Conservation (phyloP, 1,140 invertebrate genomes). For the Aricia agestis region DNA sequence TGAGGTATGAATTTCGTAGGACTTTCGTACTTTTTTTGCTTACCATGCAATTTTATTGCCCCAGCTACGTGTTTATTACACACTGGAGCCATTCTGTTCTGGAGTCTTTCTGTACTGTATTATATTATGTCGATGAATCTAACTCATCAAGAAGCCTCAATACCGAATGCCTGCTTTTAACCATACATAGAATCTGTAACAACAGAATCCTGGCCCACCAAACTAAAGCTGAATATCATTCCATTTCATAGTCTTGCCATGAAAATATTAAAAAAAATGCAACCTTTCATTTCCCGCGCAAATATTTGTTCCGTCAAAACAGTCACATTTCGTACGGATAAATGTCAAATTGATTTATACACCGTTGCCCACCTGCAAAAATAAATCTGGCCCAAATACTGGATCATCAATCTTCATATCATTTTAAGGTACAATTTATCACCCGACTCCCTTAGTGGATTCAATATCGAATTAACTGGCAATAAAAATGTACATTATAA, state of each 20-base stretch:
- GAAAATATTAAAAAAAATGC: background rate
- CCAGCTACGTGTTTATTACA: no score
- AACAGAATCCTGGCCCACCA: background rate
- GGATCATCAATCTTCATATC: constrained; percentile 12
- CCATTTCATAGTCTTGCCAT: background rate
- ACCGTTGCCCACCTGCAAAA: constrained; percentile 14
- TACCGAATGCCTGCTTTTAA: no score
- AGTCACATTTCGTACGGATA: constrained; percentile 10
- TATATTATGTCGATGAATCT: no score
- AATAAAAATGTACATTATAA: constrained; percentile 5
- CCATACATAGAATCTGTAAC: no score
- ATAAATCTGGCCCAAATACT: constrained; percentile 7
- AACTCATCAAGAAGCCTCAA: no score
- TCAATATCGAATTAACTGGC: background rate
- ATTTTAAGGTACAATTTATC: constrained; percentile 16
- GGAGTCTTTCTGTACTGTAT: no score
- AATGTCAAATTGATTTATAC: constrained; percentile 26
- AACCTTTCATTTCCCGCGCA: background rate
- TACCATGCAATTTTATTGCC: no score
- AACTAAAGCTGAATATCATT: background rate
- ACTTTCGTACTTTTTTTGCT: no score
- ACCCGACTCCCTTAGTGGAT: constrained; percentile 9
- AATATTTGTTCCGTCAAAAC: constrained; percentile 12
- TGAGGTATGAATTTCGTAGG: no score
- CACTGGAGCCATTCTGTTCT: no score